Conservation (phyloP, 1,140 invertebrate genomes). For the Lordiphosa clarofinis region DNA sequence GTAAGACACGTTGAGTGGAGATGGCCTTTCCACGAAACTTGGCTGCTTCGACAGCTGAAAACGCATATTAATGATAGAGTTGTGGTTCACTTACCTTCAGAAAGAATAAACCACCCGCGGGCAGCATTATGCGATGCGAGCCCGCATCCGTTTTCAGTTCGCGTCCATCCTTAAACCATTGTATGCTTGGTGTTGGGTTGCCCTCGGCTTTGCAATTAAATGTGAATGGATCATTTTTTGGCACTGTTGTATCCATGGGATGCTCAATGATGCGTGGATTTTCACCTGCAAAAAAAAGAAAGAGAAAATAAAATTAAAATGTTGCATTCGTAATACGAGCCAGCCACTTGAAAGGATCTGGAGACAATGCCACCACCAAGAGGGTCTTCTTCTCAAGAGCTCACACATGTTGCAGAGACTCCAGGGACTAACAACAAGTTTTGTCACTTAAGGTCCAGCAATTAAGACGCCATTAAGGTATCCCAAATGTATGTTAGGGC, state of each 20-base stretch:
- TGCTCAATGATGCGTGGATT: constrained; percentile 88
- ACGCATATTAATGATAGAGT: constrained; percentile 51
- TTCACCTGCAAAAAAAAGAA: constrained; percentile 79
- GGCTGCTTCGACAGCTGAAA: constrained; percentile 45
- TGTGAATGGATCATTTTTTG: constrained; percentile 85
- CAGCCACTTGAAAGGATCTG: background rate
- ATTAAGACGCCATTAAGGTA: constrained; percentile 63
- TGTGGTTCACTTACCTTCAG: constrained; percentile 82
- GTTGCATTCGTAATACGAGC: background rate
- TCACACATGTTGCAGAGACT: constrained; percentile 12
- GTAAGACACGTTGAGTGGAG: background rate
- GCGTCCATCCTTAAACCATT: constrained; percentile 85
- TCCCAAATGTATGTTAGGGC: constrained; percentile 23
- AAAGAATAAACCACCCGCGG: constrained; percentile 88
- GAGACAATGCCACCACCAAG: background rate
- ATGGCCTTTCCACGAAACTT: constrained; percentile 18
- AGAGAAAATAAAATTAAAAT: constrained; percentile 15
- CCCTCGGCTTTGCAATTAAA: constrained; percentile 86
- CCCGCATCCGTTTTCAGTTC: constrained; percentile 81
- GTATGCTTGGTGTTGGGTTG: constrained; percentile 83
- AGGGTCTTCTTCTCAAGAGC: constrained; percentile 22
- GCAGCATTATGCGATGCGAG: constrained; percentile 82
- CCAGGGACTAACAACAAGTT: too few relatives aligned
- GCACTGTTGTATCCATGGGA: constrained; percentile 86
- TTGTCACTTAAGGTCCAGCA: constrained; percentile 60